A percentile compares a stretch with the other conserved stretches of the same genome.
These are phyloP conservation scores for Steinernema scapterisci DNA, from an alignment of 2,888 invertebrate genomes.

Conservation along the genomic window DNA sequence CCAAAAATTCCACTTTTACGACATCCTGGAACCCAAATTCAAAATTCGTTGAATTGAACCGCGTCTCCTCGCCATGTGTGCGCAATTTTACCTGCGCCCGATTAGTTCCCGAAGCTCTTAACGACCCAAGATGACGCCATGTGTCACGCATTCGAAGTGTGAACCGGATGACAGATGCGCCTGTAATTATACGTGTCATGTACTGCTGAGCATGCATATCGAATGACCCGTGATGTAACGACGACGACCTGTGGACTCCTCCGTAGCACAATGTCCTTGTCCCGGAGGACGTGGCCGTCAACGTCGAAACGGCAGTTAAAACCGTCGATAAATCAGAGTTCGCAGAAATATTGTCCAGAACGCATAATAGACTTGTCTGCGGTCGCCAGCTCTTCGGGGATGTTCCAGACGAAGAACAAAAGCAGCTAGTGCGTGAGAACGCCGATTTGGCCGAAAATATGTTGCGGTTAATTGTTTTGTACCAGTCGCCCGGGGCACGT, in stretches of 20 bases:
- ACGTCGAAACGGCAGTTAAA: not conserved
- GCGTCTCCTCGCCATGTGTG: conserved; percentile 18
- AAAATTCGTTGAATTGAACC: too few relatives aligned
- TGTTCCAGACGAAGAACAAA: conserved; percentile 21
- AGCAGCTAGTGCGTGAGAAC: conserved; percentile 4
- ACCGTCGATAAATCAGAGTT: conserved; percentile 22
- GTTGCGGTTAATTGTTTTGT: conserved; percentile 27
- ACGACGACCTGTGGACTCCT: not conserved
- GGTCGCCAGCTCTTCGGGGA: not conserved
- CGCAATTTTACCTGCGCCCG: conserved; percentile 22
- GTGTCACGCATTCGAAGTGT: conserved; percentile 24
- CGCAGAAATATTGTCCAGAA: not conserved
- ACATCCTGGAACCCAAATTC: too few relatives aligned
- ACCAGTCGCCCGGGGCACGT: conserved; percentile 13
- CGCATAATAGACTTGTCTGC: not conserved
- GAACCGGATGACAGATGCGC: conserved; percentile 28
- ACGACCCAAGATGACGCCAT: conserved; percentile 28
- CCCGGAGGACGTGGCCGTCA: not conserved
- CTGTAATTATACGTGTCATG: conserved; percentile 23
- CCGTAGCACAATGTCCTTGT: not conserved
- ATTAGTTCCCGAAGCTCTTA: conserved; percentile 14
- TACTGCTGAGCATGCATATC: conserved; percentile 27
- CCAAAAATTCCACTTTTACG: too few relatives aligned
- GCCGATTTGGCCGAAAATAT: not conserved
- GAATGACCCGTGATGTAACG: conserved; percentile 28